Evolutionary conservation across 2,113 vertebrate genomes (phyloP).

Genomic region (Pollimyrus isidori): DNA sequence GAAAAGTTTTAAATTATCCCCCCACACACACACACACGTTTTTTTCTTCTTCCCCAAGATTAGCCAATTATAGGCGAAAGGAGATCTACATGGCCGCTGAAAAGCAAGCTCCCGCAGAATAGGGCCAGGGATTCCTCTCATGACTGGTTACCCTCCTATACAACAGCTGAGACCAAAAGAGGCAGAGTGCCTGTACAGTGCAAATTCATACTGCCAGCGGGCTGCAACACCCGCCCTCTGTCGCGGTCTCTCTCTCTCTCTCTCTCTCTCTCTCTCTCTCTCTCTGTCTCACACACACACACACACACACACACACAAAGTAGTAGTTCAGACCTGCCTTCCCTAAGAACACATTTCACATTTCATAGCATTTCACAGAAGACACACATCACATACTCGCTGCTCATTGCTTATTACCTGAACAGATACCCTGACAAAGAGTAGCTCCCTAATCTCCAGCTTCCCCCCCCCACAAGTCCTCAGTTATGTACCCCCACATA

Average conservation of each 20-base stretch:
- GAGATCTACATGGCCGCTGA: background rate
- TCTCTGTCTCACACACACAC: background rate
- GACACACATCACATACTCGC: background rate
- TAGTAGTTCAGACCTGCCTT: background rate
- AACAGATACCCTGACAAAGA: background rate
- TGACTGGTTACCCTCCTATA: background rate
- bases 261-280: background rate
- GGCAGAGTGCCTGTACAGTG: background rate
- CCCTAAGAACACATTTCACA: too few relatives aligned
- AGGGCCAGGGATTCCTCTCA: background rate
- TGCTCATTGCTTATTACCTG: background rate
- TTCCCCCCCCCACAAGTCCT: background rate
- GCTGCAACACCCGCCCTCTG: background rate
- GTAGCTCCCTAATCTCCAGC: background rate
- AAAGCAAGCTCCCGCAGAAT: background rate
- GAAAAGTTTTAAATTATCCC: background rate
- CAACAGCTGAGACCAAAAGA: background rate
- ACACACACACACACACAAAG: background rate
- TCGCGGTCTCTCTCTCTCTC: background rate
- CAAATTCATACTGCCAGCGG: slow-evolving; percentile 9
- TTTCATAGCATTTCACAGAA: background rate
- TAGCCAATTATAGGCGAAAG: background rate
- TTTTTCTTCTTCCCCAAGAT: background rate
- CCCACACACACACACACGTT: background rate
- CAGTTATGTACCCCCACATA: background rate